Conservation (phyloP, 2,113 vertebrate species). For the Ochotona princeps region DNA sequence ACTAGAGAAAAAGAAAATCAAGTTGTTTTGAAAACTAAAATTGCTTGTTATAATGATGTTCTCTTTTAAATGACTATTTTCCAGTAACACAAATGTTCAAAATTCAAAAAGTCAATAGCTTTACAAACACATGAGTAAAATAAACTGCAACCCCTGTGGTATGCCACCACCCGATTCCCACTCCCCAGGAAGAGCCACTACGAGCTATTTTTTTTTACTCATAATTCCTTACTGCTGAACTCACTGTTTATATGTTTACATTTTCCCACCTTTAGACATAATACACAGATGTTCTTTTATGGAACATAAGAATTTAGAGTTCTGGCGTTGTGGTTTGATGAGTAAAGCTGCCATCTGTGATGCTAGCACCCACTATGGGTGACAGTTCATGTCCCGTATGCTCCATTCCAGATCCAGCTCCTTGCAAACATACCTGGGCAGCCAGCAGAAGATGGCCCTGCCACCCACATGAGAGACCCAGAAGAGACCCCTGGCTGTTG, state of each 20-base stretch:
- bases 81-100: not conserved
- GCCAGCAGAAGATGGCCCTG: too few relatives aligned
- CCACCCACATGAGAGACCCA: too few relatives aligned
- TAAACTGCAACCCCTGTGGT: not conserved
- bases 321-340: too few relatives aligned
- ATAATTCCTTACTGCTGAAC: not conserved
- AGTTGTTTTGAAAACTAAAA: conserved; percentile 36
- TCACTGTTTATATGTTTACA: not conserved
- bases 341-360: too few relatives aligned
- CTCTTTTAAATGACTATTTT: conserved; percentile 23
- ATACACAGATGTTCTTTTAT: not conserved
- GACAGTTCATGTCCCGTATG: too few relatives aligned
- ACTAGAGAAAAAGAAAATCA: conserved; percentile 84
- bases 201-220: conserved; percentile 15
- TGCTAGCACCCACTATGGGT: too few relatives aligned
- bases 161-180: not conserved
- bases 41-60: conserved; percentile 18
- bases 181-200: not conserved
- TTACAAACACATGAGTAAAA: not conserved
- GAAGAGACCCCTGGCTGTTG: too few relatives aligned
- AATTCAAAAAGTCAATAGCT: not conserved
- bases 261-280: conserved; percentile 1
- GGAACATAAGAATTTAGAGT: not conserved
- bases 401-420: too few relatives aligned
- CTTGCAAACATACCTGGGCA: too few relatives aligned